These are phyloP conservation scores for Lysandra bellargus DNA, from an alignment of 2,888 invertebrate genomes.

Conservation along the genomic window DNA sequence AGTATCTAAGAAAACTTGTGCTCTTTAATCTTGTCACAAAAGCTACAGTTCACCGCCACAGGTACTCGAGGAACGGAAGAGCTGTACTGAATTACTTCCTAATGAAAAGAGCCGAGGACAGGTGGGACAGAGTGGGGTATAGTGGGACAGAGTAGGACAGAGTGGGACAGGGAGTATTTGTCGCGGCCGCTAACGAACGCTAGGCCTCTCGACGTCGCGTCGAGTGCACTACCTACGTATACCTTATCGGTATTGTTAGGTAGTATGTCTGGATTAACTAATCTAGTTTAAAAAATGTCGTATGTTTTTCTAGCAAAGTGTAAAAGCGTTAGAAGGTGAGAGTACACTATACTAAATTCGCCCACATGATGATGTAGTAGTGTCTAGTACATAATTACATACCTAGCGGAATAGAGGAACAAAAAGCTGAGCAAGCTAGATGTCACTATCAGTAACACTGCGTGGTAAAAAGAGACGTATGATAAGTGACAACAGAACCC, in stretches of 20 bases:
- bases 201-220: constrained; percentile 57
- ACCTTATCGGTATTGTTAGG: constrained; percentile 46
- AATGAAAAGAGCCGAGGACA: constrained; percentile 76
- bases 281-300: constrained; percentile 22
- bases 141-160: constrained; percentile 63
- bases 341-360: not conserved
- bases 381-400: too few relatives aligned
- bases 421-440: too few relatives aligned
- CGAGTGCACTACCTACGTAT: constrained; percentile 50
- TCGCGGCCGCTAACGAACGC: constrained; percentile 77
- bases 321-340: not conserved
- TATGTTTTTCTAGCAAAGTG: not conserved
- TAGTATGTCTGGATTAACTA: constrained; percentile 35
- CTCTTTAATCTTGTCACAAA: constrained; percentile 80
- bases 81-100: constrained; percentile 79
- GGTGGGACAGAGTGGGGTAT: constrained; percentile 64
- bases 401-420: too few relatives aligned
- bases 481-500: too few relatives aligned
- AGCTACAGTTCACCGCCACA: constrained; percentile 75
- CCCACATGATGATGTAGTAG: not conserved
- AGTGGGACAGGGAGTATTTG: constrained; percentile 62
- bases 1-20: constrained; percentile 66
- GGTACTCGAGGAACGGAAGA: constrained; percentile 78
- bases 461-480: too few relatives aligned
- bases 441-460: too few relatives aligned